Percentiles rank a stretch among this genome's conserved stretches.
phyloP scores from a whole-genome alignment of 2,797 vertebrate genomes.

The Lithobates sylvaticus region DNA sequence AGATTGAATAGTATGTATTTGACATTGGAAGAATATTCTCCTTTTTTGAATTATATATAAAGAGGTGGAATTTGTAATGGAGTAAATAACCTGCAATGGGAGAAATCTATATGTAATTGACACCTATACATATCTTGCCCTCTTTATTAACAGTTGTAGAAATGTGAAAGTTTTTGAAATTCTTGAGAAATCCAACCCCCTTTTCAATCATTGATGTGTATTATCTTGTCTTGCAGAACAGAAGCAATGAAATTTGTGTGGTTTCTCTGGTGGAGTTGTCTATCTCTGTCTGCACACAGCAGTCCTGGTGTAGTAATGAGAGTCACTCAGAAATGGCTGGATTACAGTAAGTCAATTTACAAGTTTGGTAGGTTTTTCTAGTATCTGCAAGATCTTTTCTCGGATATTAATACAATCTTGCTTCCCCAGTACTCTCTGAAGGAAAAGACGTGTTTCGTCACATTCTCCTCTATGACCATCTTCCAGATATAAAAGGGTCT shows the following conservation, averaged over 20 bases:
- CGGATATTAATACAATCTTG: neutral
- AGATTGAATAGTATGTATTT: no score
- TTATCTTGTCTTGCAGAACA: neutral
- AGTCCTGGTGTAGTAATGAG: conserved; percentile 44
- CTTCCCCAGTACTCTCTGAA: conserved; percentile 14
- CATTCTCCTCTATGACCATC: conserved; percentile 21
- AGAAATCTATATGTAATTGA: no score
- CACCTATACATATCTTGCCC: no score
- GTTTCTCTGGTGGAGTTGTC: conserved; percentile 17
- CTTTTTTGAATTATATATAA: no score
- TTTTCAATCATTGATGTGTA: no score
- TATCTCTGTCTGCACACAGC: conserved; percentile 9
- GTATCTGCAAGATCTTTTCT: no score
- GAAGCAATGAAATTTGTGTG: conserved; percentile 18
- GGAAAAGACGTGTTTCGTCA: conserved; percentile 33
- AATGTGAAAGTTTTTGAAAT: no score
- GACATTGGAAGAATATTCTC: no score
- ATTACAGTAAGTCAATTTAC: conserved; percentile 35
- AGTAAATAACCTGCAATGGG: no score
- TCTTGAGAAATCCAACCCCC: no score
- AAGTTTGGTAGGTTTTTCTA: neutral
- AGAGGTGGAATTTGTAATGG: no score
- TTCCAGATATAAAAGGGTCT: conserved; percentile 41
- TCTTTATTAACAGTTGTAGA: no score
- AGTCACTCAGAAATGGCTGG: conserved; percentile 52